phyloP scores from a whole-genome alignment of 2,888 invertebrate species.

The Epinotia nisella region DNA sequence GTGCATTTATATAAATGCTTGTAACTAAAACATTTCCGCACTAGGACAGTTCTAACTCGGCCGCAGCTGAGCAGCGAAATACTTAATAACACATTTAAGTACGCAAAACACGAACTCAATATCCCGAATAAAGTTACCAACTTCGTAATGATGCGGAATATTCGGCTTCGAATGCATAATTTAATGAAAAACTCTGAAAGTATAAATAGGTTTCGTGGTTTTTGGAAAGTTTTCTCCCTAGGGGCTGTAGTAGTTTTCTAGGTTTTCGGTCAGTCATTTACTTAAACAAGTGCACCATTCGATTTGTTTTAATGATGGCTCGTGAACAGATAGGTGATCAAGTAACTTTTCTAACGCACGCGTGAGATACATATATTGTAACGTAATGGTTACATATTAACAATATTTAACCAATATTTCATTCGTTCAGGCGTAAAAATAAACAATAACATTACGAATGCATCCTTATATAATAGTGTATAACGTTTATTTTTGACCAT shows the following conservation, averaged over 20 bases:
- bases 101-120: slow-evolving; percentile 10
- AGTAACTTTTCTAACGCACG: too few species aligned
- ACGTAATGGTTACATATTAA: too few species aligned
- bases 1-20: too few species aligned
- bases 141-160: slow-evolving; percentile 7
- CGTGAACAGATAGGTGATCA: too few species aligned
- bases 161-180: slow-evolving; percentile 19
- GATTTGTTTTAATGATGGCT: too few species aligned
- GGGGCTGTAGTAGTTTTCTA: slow-evolving; percentile 2
- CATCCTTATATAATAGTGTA: too few species aligned
- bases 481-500: too few species aligned
- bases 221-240: not conserved
- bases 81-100: slow-evolving; percentile 7
- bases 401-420: too few species aligned
- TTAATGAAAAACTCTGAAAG: slow-evolving; percentile 10
- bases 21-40: not conserved
- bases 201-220: not conserved
- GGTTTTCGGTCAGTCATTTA: not conserved
- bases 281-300: too few species aligned
- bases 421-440: too few species aligned
- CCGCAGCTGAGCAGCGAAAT: not conserved
- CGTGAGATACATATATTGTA: too few species aligned
- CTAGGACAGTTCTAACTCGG: not conserved
- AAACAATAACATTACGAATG: too few species aligned
- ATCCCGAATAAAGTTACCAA: slow-evolving; percentile 7